Conservation (phyloP, 2,888 invertebrate species). For the Andrena haemorrhoa region DNA sequence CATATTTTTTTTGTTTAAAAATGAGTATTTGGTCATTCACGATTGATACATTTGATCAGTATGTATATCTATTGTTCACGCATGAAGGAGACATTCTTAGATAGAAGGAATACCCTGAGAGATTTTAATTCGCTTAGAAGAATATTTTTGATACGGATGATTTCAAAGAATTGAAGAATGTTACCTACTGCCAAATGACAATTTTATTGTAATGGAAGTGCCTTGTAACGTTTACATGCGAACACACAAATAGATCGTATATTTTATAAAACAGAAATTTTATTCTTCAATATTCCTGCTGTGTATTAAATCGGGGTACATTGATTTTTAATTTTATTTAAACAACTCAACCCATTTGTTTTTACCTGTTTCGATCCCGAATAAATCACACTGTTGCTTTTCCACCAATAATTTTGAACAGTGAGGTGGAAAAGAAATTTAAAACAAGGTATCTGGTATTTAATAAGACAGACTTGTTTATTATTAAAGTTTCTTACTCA, state of each 20-base stretch:
- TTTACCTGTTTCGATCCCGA: too few relatives aligned
- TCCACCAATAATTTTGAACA: too few relatives aligned
- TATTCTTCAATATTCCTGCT: constrained; percentile 13
- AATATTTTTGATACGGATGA: constrained; percentile 31
- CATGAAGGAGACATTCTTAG: background rate
- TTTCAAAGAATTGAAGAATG: constrained; percentile 8
- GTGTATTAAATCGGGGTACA: background rate
- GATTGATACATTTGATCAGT: background rate
- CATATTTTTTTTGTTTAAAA: background rate
- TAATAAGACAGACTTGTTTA: too few relatives aligned
- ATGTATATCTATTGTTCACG: background rate
- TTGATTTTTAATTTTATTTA: background rate
- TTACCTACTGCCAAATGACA: constrained; percentile 49
- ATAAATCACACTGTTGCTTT: background rate
- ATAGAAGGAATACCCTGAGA: background rate
- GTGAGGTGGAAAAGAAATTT: too few relatives aligned
- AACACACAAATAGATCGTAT: constrained; percentile 73
- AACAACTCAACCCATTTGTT: background rate
- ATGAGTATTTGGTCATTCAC: background rate
- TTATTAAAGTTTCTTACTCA: too few relatives aligned
- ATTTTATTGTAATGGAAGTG: constrained; percentile 29
- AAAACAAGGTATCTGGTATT: too few relatives aligned
- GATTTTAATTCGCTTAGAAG: background rate
- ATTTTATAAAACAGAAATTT: constrained; percentile 64
- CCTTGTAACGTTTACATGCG: constrained; percentile 49